phyloP scores from a whole-genome alignment of 2,797 vertebrate species.

The Phoeniculus purpureus region DNA sequence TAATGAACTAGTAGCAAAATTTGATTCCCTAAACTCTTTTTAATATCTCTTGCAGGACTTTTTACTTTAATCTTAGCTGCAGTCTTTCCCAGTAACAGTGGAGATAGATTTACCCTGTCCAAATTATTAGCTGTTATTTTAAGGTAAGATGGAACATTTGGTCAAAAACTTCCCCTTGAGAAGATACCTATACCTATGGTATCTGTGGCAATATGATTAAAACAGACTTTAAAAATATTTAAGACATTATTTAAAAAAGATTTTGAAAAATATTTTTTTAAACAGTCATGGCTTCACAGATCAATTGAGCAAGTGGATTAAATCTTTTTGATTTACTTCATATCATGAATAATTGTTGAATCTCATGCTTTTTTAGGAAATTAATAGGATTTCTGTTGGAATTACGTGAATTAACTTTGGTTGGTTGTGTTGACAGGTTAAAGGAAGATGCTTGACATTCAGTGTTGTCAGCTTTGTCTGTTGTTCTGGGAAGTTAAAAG shows the following conservation, averaged over 20 bases:
- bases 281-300: not conserved
- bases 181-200: not conserved
- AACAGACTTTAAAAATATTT: not conserved
- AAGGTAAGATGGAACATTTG: conserved; percentile 80
- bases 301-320: not conserved
- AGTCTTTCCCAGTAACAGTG: conserved; percentile 97
- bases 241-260: not conserved
- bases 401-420: not conserved
- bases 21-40: not conserved
- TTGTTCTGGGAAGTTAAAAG: not conserved
- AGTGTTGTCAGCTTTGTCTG: not conserved
- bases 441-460: not conserved
- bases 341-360: not conserved
- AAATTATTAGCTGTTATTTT: conserved; percentile 92
- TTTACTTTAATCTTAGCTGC: conserved; percentile 95
- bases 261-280: not conserved
- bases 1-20: not conserved
- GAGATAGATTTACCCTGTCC: conserved; percentile 95
- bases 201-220: not conserved
- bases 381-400: not conserved
- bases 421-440: not conserved
- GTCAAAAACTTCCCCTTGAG: not conserved
- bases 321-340: not conserved
- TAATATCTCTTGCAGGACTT: conserved; percentile 80
- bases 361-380: not conserved